Percentiles rank a stretch among this genome's conserved stretches.
These are phyloP conservation scores for Dryobota labecula DNA, from an alignment of 2,888 invertebrate species.

Conservation along the genomic window DNA sequence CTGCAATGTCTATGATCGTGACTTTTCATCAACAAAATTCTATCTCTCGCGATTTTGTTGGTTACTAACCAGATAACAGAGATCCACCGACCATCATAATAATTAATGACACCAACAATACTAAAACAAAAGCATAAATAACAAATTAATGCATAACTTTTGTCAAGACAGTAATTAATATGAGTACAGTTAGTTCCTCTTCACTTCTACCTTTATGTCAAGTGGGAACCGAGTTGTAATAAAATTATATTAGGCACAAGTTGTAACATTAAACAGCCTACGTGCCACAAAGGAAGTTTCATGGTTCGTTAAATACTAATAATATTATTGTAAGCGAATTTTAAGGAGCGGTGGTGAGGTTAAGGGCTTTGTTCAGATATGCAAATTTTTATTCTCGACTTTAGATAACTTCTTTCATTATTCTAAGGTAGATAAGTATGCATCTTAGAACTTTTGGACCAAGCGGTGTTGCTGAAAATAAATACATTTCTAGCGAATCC, in stretches of 20 bases:
- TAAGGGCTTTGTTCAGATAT: conserved; percentile 12
- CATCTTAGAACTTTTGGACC: too few species aligned
- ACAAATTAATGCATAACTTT: conserved; percentile 45
- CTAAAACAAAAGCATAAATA: conserved; percentile 48
- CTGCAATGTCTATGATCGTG: conserved; percentile 6
- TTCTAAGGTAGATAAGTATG: neutral
- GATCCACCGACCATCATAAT: conserved; percentile 4
- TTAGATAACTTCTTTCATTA: conserved; percentile 5
- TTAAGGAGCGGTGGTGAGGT: conserved; percentile 29
- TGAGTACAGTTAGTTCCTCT: conserved; percentile 50
- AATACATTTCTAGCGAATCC: too few species aligned
- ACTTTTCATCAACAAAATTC: conserved; percentile 8
- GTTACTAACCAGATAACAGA: conserved; percentile 25
- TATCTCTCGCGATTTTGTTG: conserved; percentile 27
- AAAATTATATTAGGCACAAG: conserved; percentile 54
- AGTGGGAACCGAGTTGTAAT: conserved; percentile 49
- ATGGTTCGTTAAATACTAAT: conserved; percentile 46
- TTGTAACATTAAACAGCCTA: conserved; percentile 50
- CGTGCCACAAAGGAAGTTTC: conserved; percentile 47
- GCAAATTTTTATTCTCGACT: neutral
- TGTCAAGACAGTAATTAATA: conserved; percentile 40
- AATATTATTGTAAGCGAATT: conserved; percentile 47
- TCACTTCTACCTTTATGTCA: conserved; percentile 47
- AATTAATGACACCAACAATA: conserved; percentile 35
- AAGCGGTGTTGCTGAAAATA: neutral